phyloP scores from a whole-genome alignment of 2,888 invertebrate genomes.

The Drosophila nr. medialis region DNA sequence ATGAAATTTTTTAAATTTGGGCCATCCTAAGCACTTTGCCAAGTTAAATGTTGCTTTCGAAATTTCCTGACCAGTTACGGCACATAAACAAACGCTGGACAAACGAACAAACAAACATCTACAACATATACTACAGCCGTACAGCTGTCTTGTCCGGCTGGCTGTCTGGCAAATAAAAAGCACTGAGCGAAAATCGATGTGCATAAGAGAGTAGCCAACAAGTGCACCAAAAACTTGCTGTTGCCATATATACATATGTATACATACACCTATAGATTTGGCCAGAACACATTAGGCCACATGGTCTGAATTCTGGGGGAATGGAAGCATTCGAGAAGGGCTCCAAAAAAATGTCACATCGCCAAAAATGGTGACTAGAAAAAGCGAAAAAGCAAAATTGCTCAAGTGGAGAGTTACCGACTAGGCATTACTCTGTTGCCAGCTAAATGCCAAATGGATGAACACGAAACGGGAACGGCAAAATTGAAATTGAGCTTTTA shows the following conservation, averaged over 20 bases:
- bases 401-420: not conserved
- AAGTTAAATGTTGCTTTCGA: conserved; percentile 71
- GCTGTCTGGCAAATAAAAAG: conserved; percentile 73
- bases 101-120: conserved; percentile 45
- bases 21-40: conserved; percentile 20
- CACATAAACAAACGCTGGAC: conserved; percentile 73
- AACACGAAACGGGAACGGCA: not conserved
- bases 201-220: conserved; percentile 79
- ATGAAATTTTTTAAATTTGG: not conserved
- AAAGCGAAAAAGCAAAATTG: not conserved
- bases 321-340: conserved; percentile 2
- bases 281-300: conserved; percentile 10
- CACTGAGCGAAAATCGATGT: conserved; percentile 81
- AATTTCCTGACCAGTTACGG: conserved; percentile 70
- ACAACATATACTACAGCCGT: conserved; percentile 7
- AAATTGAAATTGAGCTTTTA: not conserved
- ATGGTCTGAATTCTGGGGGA: conserved; percentile 3
- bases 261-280: conserved; percentile 5
- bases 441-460: not conserved
- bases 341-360: conserved; percentile 53
- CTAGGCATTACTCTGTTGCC: not conserved
- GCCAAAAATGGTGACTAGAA: conserved; percentile 38
- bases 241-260: conserved; percentile 12
- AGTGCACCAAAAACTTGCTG: conserved; percentile 53
- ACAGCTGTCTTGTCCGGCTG: conserved; percentile 34